These are phyloP conservation scores for Redunca redunca DNA, from an alignment of 2,113 vertebrate species.

Conservation along the genomic window DNA sequence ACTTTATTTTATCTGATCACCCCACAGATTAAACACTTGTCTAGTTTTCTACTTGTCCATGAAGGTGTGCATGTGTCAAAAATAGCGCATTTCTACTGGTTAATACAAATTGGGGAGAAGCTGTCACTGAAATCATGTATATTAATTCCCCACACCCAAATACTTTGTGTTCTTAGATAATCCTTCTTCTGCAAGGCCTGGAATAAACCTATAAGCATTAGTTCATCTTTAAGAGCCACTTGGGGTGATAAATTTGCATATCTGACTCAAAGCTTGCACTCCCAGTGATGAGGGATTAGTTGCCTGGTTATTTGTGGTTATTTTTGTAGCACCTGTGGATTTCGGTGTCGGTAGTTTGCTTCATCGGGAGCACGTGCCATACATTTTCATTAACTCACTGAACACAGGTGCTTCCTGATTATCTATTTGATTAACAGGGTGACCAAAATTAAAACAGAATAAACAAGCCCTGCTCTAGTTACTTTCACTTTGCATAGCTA, in stretches of 20 bases:
- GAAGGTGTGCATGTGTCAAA: background rate
- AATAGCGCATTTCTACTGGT: background rate
- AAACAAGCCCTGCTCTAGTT: background rate
- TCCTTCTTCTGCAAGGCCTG: background rate
- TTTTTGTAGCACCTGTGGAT: slow-evolving; percentile 24
- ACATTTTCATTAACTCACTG: background rate
- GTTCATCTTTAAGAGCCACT: slow-evolving; percentile 21
- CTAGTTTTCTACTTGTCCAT: background rate
- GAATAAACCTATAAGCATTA: background rate
- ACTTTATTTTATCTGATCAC: background rate
- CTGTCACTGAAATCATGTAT: background rate
- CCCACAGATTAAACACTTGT: background rate
- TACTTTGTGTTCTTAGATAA: background rate
- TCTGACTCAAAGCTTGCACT: background rate
- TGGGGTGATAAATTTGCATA: background rate
- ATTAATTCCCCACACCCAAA: background rate
- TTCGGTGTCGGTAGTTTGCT: background rate
- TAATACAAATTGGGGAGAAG: background rate
- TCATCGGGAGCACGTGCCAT: background rate
- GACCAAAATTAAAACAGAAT: background rate
- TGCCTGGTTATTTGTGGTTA: background rate
- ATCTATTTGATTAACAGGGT: background rate
- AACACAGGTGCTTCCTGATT: background rate
- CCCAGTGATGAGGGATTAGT: background rate
- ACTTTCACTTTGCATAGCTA: background rate